phyloP scores from a whole-genome alignment of 1,140 invertebrate genomes.

The Ceratina australensis region DNA sequence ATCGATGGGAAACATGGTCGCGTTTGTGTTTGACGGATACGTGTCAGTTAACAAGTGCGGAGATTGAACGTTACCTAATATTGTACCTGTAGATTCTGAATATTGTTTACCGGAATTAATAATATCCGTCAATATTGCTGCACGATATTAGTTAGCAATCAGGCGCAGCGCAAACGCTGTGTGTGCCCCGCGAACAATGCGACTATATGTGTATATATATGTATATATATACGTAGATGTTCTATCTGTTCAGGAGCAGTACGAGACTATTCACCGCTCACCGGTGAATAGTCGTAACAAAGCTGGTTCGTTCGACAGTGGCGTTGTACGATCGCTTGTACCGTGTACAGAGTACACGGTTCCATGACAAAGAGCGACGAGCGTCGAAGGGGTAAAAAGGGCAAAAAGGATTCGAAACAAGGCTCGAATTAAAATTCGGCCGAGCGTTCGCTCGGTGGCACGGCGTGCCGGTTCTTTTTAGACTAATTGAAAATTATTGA shows the following conservation, averaged over 20 bases:
- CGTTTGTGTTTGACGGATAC: not conserved
- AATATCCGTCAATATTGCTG: slow-evolving; percentile 13
- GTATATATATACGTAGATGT: not conserved
- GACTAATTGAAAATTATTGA: slow-evolving; percentile 52
- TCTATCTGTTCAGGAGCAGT: not conserved
- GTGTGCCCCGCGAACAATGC: slow-evolving; percentile 10
- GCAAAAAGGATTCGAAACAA: not conserved
- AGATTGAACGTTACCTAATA: not conserved
- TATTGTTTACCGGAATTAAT: slow-evolving; percentile 7
- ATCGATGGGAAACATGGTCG: not conserved
- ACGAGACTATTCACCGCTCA: not conserved
- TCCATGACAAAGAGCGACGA: not conserved
- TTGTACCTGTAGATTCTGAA: not conserved
- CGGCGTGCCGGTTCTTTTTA: slow-evolving; percentile 26
- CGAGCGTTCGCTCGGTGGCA: not conserved
- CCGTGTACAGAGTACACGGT: too few relatives aligned
- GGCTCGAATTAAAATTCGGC: slow-evolving; percentile 38
- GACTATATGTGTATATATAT: too few relatives aligned
- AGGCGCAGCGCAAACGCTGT: not conserved
- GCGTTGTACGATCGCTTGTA: not conserved
- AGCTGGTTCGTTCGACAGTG: not conserved
- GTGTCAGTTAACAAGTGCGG: not conserved
- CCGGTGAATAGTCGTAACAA: not conserved
- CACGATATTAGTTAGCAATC: slow-evolving; percentile 2
- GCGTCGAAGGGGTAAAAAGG: not conserved